A percentile compares a stretch with the other conserved stretches of the same genome.
Conservation (phyloP, 2,113 vertebrate genomes). For the Urocolius indicus region DNA sequence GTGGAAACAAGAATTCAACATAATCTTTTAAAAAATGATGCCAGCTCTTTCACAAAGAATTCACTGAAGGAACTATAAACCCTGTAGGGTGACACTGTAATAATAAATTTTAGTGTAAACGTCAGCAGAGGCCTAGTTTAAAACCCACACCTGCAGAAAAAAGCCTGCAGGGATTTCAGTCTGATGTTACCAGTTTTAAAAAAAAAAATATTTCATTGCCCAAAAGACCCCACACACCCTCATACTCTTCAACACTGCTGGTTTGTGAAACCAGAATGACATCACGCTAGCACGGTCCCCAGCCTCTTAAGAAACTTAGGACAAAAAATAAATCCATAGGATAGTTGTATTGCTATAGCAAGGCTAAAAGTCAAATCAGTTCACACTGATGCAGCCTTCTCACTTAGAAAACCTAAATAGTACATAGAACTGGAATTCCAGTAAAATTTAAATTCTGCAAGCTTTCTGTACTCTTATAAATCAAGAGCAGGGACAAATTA, state of each 20-base stretch:
- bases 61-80: constrained; percentile 10
- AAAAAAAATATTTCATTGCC: neutral
- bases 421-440: neutral
- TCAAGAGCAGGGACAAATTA: neutral
- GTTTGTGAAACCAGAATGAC: neutral
- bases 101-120: constrained; percentile 42
- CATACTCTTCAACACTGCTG: neutral
- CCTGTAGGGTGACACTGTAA: neutral
- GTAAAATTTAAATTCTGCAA: neutral
- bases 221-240: neutral
- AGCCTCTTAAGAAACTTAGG: neutral
- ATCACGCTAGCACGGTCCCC: neutral
- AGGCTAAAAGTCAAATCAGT: neutral
- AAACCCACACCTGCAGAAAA: constrained; percentile 46
- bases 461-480: neutral
- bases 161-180: constrained; percentile 11
- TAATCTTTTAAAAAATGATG: constrained; percentile 8
- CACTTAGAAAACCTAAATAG: neutral
- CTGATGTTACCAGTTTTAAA: constrained; percentile 3
- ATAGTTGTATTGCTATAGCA: neutral
- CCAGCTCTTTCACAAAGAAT: constrained; percentile 25
- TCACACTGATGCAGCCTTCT: neutral
- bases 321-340: neutral
- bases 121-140: constrained; percentile 4
- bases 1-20: constrained; percentile 31